Evolutionary conservation across 2,888 invertebrate genomes (phyloP), one percentile per base, ranked within the genome.

Genomic region (Pseudanteris insignis): DNA sequence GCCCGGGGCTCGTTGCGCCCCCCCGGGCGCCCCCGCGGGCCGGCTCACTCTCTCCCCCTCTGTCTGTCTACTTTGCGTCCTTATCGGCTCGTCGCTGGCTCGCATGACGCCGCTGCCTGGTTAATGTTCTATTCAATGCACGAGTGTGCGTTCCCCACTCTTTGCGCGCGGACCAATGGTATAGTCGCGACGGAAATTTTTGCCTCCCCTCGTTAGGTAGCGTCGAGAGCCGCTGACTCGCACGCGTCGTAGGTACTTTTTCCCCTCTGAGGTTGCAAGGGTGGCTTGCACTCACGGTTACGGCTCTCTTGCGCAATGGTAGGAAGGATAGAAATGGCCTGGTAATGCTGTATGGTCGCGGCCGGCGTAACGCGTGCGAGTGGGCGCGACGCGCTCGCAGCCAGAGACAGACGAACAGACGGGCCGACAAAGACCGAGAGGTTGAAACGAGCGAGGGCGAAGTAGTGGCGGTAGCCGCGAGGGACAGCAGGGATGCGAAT

Each of bases 191-290:
- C n/a, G n/a, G n/a, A 63, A 74, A 66, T 77, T 76, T 77, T 77
- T 75, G 70, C 71, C 71, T 70, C 73, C 73, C 71, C 62, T 63
- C 60, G 63, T 53, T 51, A 51, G 50, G 44, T 38, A 55, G 59
- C 25, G 3, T 30, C 53, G 25, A 11, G 54, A 47, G 54, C 57
- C 63, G 53, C 51, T 43, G 57, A 57, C 61, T 61, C 65, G 63
- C 67, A 60, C 67, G 68, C 70, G 68, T 70, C 72, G 69, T 59
- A 67, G 72, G 71, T 70, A 71, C 58, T 77, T 79, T 78, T 78
- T 78, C 78, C 78, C 78, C 77, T 77, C 78, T 76, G 76, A 77
- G 76, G 77, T 76, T 68, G 71, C 65, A 68, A 75, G 74, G 72
- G 69, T 74, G 69, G 74, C 68, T 70, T 66, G 58, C 58, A 60